Evolutionary conservation across 2,888 invertebrate genomes (phyloP).

Genomic region (Oxystoma pomonae): DNA sequence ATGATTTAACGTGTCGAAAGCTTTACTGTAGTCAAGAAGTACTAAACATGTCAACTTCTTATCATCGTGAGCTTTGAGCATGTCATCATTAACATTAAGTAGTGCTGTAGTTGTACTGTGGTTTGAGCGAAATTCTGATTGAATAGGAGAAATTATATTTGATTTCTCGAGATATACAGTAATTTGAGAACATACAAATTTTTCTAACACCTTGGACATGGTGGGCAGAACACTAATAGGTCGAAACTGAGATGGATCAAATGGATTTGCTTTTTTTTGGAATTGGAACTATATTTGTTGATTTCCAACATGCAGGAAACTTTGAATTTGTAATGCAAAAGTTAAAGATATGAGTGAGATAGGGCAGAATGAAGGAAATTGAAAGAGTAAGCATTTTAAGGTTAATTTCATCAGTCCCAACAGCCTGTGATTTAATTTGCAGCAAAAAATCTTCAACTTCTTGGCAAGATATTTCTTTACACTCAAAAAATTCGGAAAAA

Average conservation of each 20-base stretch:
- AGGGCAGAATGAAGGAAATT: not conserved
- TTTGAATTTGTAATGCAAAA: not conserved
- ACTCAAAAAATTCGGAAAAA: not conserved
- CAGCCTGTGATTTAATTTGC: not conserved
- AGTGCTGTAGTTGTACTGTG: not conserved
- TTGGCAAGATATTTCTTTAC: not conserved
- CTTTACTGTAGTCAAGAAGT: not conserved
- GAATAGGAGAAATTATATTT: too few relatives aligned
- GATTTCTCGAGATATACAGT: too few relatives aligned
- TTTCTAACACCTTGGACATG: too few relatives aligned
- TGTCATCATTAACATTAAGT: not conserved
- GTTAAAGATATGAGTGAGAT: not conserved
- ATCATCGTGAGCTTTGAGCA: not conserved
- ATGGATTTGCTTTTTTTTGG: not conserved
- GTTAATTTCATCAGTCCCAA: not conserved
- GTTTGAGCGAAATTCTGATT: too few relatives aligned
- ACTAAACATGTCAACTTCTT: not conserved
- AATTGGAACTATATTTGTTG: not conserved
- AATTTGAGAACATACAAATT: too few relatives aligned
- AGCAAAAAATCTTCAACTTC: not conserved
- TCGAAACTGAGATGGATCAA: not conserved
- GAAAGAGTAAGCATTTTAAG: not conserved
- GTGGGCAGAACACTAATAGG: not conserved
- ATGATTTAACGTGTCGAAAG: not conserved
- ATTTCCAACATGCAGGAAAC: not conserved